phyloP scores from a whole-genome alignment of 2,797 vertebrate genomes.

The Cuniculus paca region DNA sequence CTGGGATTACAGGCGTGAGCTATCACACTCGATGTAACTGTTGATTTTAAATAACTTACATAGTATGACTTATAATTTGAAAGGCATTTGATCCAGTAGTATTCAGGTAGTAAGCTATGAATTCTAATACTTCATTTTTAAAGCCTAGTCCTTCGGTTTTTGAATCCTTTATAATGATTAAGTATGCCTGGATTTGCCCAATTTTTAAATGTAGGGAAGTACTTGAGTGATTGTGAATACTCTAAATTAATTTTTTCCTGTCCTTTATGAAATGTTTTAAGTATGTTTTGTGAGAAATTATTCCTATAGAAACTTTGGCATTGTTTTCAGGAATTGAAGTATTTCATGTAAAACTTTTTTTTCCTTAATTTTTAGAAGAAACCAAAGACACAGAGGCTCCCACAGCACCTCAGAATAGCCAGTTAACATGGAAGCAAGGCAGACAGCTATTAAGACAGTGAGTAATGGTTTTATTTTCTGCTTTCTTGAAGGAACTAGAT shows the following conservation, averaged over 20 bases:
- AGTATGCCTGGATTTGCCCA: background rate
- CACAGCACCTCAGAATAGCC: constrained; percentile 97
- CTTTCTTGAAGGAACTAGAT: constrained; percentile 43
- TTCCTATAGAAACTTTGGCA: constrained; percentile 18
- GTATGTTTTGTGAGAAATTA: constrained; percentile 23
- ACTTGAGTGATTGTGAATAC: constrained; percentile 8
- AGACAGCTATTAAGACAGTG: constrained; percentile 98
- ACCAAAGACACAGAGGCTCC: constrained; percentile 98
- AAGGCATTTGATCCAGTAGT: constrained; percentile 31
- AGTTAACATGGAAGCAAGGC: constrained; percentile 99
- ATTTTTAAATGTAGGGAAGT: constrained; percentile 28
- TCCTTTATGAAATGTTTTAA: constrained; percentile 60
- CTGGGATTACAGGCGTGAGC: background rate
- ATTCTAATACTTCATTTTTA: constrained; percentile 27
- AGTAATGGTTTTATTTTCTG: constrained; percentile 87
- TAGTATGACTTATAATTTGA: constrained; percentile 12
- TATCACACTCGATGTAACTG: background rate
- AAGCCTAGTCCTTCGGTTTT: constrained; percentile 12
- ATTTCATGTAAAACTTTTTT: constrained; percentile 61
- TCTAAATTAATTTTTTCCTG: constrained; percentile 43
- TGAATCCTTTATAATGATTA: constrained; percentile 5
- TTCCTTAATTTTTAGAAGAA: constrained; percentile 91
- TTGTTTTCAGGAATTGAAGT: constrained; percentile 62
- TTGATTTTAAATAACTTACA: constrained; percentile 30
- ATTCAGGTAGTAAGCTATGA: background rate